phyloP scores from a whole-genome alignment of 2,113 vertebrate genomes.

The Callipepla squamata region DNA sequence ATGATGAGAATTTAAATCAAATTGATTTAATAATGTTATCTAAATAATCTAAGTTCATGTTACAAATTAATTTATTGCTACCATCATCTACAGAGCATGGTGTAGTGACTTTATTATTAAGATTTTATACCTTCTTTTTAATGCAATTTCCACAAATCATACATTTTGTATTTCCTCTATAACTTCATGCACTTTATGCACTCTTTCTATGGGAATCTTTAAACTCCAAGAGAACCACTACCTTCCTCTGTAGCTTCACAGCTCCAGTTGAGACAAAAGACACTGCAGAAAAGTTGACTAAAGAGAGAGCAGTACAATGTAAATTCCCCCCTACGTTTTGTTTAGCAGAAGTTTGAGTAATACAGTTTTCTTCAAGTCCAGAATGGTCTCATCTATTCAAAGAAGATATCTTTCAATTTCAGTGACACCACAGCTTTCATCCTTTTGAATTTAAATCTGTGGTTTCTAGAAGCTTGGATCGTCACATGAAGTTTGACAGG shows the following conservation, averaged over 20 bases:
- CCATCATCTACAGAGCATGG: not conserved
- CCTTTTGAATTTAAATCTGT: not conserved
- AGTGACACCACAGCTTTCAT: not conserved
- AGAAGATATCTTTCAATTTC: not conserved
- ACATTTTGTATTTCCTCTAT: not conserved
- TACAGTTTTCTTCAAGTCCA: not conserved
- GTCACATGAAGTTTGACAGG: conserved; percentile 15
- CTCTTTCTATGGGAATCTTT: not conserved
- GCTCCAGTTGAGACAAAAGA: not conserved
- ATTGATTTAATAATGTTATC: not conserved
- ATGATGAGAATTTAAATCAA: not conserved
- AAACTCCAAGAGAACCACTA: not conserved
- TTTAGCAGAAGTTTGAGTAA: not conserved
- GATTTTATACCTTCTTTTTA: not conserved
- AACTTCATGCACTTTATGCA: not conserved
- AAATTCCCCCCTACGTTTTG: not conserved
- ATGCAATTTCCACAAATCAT: not conserved
- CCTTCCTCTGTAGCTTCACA: not conserved
- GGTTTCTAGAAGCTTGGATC: not conserved
- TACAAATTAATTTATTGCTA: not conserved
- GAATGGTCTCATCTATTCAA: not conserved
- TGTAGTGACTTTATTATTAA: not conserved
- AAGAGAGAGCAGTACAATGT: not conserved
- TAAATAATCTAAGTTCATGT: not conserved
- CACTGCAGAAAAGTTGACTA: not conserved